A percentile compares a stretch with the other conserved stretches of the same genome.
phyloP scores from a whole-genome alignment of 2,888 invertebrate species.

The Pachycephus smyrnensis region DNA sequence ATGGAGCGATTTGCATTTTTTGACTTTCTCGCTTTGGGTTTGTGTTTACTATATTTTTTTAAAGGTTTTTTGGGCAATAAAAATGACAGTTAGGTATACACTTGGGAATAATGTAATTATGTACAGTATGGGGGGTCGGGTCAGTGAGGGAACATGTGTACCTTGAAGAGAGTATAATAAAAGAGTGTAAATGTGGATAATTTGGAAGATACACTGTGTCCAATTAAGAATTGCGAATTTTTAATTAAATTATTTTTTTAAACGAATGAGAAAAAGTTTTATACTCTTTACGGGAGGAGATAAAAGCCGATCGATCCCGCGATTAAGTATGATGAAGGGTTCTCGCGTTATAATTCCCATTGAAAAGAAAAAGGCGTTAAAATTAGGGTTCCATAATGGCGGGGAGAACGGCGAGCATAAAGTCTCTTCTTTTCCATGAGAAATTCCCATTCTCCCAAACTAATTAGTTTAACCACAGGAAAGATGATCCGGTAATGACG shows the following conservation, averaged over 20 bases:
- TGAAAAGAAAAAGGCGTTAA: not conserved
- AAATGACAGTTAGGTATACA: not conserved
- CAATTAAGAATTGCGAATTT: not conserved
- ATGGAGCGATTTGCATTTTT: not conserved
- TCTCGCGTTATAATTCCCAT: not conserved
- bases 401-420: not conserved
- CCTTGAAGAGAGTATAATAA: not conserved
- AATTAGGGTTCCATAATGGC: not conserved
- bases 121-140: not conserved
- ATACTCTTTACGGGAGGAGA: not conserved
- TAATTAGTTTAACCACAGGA: conserved; percentile 32
- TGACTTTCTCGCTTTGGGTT: not conserved
- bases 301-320: not conserved
- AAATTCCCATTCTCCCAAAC: conserved; percentile 10
- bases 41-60: not conserved
- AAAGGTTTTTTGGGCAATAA: not conserved
- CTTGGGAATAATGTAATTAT: not conserved
- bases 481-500: conserved; percentile 25
- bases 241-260: not conserved
- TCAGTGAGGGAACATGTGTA: not conserved
- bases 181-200: not conserved
- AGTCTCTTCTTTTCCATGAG: not conserved
- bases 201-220: not conserved
- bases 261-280: not conserved
- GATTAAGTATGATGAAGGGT: not conserved